These are phyloP conservation scores for Coreius guichenoti DNA, from an alignment of 2,797 vertebrate genomes.

Conservation along the genomic window DNA sequence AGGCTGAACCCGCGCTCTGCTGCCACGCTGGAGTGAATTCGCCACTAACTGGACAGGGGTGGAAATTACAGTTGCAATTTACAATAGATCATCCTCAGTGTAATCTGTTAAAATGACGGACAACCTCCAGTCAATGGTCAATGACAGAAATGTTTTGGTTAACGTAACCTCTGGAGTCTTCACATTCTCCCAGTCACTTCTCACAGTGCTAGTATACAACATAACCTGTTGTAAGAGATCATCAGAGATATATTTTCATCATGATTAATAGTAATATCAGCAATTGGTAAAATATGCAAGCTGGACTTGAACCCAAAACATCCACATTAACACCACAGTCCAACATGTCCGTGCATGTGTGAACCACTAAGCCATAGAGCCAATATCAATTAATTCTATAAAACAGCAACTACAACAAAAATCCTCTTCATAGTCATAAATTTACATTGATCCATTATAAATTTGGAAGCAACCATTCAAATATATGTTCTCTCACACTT, in stretches of 20 bases:
- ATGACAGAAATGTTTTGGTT: not conserved
- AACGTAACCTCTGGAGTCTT: not conserved
- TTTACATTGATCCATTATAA: not conserved
- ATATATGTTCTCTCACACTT: not conserved
- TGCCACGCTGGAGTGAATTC: not conserved
- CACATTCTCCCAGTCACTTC: not conserved
- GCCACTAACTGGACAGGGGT: not conserved
- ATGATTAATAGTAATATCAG: not conserved
- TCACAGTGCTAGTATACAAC: not conserved
- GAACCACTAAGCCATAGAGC: not conserved
- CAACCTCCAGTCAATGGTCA: not conserved
- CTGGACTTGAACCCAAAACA: no score
- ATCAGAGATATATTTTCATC: not conserved
- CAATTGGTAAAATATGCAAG: not conserved
- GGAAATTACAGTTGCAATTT: not conserved
- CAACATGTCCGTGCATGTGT: not conserved
- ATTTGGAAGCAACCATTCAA: slow-evolving; percentile 2
- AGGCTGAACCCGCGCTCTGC: not conserved
- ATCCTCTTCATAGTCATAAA: not conserved
- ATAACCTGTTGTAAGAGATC: not conserved
- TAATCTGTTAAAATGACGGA: not conserved
- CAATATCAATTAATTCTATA: not conserved
- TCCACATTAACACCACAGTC: not conserved
- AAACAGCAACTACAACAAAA: not conserved
- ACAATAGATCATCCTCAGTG: not conserved